These are phyloP conservation scores for Falco cherrug DNA, from an alignment of 2,797 vertebrate species.

Conservation along the genomic window DNA sequence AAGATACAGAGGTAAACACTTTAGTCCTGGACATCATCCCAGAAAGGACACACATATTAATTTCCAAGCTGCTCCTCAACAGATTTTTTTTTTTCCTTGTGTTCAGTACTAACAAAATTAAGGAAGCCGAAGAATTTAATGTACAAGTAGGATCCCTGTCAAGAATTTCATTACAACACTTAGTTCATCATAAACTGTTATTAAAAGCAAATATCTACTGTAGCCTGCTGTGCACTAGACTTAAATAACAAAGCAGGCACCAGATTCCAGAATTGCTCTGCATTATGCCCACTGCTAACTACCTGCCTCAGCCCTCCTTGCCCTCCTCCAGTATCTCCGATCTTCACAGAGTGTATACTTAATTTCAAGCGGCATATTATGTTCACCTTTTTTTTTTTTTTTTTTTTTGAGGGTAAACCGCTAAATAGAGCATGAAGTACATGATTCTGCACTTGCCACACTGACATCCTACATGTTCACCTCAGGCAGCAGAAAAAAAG, in stretches of 20 bases:
- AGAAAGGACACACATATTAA: not conserved
- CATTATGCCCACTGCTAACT: not conserved
- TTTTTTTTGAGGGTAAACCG: not conserved
- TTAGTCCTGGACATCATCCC: not conserved
- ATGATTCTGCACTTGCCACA: not conserved
- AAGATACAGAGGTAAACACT: conserved; percentile 31
- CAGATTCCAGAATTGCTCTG: not conserved
- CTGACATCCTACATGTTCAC: not conserved
- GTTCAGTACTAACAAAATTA: not conserved
- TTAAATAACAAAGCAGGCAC: not conserved
- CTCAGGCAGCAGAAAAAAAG: not conserved
- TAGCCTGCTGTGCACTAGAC: not conserved
- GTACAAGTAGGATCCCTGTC: not conserved
- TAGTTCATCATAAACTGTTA: not conserved
- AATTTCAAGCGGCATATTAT: not conserved
- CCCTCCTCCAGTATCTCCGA: not conserved
- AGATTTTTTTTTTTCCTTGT: not conserved
- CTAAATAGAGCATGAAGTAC: not conserved
- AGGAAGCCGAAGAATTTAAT: not conserved
- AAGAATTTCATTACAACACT: not conserved
- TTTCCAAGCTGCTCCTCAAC: not conserved
- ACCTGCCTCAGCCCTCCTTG: not conserved
- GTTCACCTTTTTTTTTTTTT: not conserved
- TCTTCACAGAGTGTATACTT: not conserved
- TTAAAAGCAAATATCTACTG: not conserved